These are phyloP conservation scores for Petrolisthes cinctipes DNA, from an alignment of 2,888 invertebrate species.

Conservation along the genomic window DNA sequence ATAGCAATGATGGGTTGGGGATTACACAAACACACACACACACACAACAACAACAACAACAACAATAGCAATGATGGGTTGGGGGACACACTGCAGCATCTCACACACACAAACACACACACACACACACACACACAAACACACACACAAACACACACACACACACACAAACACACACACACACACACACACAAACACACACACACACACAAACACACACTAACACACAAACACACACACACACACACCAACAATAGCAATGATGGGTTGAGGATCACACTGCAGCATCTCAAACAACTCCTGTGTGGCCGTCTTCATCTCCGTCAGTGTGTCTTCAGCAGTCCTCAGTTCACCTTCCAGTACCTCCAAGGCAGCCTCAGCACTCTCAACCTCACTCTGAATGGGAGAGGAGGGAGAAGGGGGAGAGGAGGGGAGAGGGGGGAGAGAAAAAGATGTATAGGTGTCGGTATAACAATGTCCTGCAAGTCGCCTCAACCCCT, in stretches of 20 bases:
- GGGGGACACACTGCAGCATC: no score
- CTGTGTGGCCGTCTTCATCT: constrained; percentile 53
- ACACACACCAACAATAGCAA: constrained; percentile 58
- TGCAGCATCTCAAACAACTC: constrained; percentile 49
- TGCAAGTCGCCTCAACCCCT: no score
- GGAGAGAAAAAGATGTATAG: not conserved
- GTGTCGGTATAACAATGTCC: not conserved
- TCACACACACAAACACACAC: not conserved
- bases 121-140: not conserved
- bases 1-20: no score
- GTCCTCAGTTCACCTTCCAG: constrained; percentile 45
- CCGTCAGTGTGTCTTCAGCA: constrained; percentile 51
- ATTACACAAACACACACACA: not conserved
- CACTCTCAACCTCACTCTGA: constrained; percentile 39
- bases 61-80: no score
- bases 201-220: not conserved
- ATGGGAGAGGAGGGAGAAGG: not conserved
- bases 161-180: constrained; percentile 21
- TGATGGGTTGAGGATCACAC: constrained; percentile 58
- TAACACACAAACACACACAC: not conserved
- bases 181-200: not conserved
- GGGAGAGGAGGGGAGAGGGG: not conserved
- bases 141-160: not conserved
- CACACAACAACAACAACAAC: not conserved
- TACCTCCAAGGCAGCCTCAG: constrained; percentile 31